Percentiles rank a stretch among this genome's conserved stretches.
Evolutionary conservation across 2,113 vertebrate species (phyloP).

Genomic region (Emydura subglobosa): DNA sequence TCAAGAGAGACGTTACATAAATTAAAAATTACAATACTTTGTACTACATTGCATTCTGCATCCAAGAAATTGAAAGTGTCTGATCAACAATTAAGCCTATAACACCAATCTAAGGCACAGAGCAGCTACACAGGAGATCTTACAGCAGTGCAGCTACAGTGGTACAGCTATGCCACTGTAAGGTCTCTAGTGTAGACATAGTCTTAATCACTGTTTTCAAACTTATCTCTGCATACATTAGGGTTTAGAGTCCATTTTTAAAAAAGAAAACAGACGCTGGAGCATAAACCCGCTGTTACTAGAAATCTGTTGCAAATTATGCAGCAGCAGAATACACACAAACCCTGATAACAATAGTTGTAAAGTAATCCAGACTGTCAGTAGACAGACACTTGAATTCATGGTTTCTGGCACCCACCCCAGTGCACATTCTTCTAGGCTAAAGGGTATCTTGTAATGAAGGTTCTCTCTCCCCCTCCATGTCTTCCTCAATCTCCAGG

Average conservation of each 20-base stretch:
- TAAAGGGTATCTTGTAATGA: neutral
- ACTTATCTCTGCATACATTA: too few relatives aligned
- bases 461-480: neutral
- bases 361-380: neutral
- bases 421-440: neutral
- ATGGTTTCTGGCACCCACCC: neutral
- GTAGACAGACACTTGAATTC: neutral
- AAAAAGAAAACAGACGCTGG: neutral
- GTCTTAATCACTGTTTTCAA: too few relatives aligned
- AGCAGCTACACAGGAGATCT: too few relatives aligned
- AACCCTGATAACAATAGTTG: neutral
- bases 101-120: neutral
- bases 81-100: neutral
- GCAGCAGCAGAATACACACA: neutral
- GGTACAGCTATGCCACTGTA: too few relatives aligned
- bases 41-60: neutral
- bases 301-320: neutral
- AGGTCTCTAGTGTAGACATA: too few relatives aligned
- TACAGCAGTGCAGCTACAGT: too few relatives aligned
- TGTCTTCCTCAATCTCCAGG: neutral
- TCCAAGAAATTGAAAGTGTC: neutral
- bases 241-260: too few relatives aligned
- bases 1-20: conserved; percentile 54
- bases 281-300: neutral
- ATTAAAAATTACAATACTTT: neutral